phyloP scores from a whole-genome alignment of 2,797 vertebrate genomes.

The Chromobotia macracanthus region DNA sequence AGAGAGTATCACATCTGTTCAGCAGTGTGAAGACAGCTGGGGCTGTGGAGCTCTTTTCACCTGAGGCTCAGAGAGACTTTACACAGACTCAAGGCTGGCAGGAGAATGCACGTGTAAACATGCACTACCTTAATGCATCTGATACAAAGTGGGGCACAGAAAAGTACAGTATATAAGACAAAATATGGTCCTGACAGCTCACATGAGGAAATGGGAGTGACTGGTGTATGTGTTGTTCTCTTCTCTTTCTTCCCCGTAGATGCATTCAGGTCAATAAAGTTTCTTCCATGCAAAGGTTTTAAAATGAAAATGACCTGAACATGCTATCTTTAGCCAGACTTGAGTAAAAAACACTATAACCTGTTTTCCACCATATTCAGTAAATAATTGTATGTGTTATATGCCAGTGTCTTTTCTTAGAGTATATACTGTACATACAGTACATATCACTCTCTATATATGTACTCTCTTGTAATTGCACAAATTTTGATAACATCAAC shows the following conservation, averaged over 20 bases:
- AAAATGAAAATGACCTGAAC: conserved; percentile 24
- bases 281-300: conserved; percentile 26
- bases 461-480: too few species aligned
- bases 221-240: conserved; percentile 43
- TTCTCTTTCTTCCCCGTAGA: conserved; percentile 32
- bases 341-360: too few species aligned
- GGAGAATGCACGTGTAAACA: conserved; percentile 32
- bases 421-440: too few species aligned
- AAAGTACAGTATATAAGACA: conserved; percentile 15
- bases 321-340: conserved; percentile 3
- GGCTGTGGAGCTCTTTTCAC: conserved; percentile 20
- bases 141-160: conserved; percentile 46
- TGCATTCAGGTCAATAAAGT: conserved; percentile 51
- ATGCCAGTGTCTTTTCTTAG: too few species aligned
- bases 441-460: too few species aligned
- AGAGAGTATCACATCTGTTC: background rate
- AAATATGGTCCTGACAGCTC: conserved; percentile 31
- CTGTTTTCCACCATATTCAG: too few species aligned
- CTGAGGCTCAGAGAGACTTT: conserved; percentile 30
- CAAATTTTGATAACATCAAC: too few species aligned
- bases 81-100: conserved; percentile 30
- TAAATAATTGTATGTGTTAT: too few species aligned
- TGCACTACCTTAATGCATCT: conserved; percentile 29
- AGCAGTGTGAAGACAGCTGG: conserved; percentile 12
- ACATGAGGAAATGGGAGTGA: conserved; percentile 29